Percentiles rank a stretch among this genome's conserved stretches.
Conservation (phyloP, 92 coral and sea anemone genomes). For the Zoanthus sansibaricus region DNA sequence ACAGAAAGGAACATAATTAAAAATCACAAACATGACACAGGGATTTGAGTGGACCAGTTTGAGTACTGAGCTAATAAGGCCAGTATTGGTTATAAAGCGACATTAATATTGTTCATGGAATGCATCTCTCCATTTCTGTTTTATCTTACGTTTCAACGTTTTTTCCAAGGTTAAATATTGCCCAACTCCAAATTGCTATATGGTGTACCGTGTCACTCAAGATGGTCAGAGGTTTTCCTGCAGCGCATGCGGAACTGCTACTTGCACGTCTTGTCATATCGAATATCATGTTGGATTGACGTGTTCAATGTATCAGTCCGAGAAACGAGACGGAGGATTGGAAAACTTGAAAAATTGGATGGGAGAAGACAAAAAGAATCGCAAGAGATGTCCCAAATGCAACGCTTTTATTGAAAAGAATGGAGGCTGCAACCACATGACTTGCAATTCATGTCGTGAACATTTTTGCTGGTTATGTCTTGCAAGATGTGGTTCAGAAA, state of each 20-base stretch:
- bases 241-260: conserved; percentile 66
- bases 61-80: no score
- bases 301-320: conserved; percentile 80
- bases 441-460: conserved; percentile 65
- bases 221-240: conserved; percentile 77
- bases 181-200: conserved; percentile 88
- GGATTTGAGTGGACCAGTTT: no score
- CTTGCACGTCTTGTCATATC: conserved; percentile 83
- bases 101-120: no score
- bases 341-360: conserved; percentile 67
- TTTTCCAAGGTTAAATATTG: conserved; percentile 66
- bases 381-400: conserved; percentile 86
- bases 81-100: no score
- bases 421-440: conserved; percentile 83
- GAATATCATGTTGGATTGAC: conserved; percentile 79
- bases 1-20: no score
- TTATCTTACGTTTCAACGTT: no score
- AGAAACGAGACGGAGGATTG: conserved; percentile 59
- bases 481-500: conserved; percentile 53
- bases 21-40: no score
- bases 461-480: conserved; percentile 92
- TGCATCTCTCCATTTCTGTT: no score
- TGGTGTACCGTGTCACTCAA: conserved; percentile 82
- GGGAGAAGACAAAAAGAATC: conserved; percentile 55
- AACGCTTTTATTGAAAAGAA: conserved; percentile 72